These are phyloP conservation scores for Hirtodrosophila cameraria DNA, from an alignment of 2,888 invertebrate genomes.

Conservation along the genomic window DNA sequence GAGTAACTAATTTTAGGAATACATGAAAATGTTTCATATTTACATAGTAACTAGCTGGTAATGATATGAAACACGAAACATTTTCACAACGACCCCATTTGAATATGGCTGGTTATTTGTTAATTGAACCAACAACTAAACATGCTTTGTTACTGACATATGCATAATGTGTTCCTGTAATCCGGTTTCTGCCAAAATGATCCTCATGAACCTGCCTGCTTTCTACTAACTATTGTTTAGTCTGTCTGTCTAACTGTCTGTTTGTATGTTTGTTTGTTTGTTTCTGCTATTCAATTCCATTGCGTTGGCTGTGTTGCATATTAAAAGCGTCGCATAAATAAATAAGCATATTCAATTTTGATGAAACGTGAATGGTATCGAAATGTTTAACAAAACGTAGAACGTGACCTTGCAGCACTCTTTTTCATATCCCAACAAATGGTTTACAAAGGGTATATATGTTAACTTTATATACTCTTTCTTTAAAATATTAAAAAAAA, in stretches of 20 bases:
- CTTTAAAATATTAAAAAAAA: no score
- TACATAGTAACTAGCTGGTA: slow-evolving; percentile 10
- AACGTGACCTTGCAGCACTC: slow-evolving; percentile 66
- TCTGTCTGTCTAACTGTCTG: slow-evolving; percentile 4
- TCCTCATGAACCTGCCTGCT: background rate
- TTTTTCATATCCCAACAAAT: slow-evolving; percentile 13
- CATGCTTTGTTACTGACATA: slow-evolving; percentile 17
- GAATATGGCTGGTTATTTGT: slow-evolving; percentile 46
- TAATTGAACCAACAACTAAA: slow-evolving; percentile 36
- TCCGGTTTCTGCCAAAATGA: slow-evolving; percentile 8
- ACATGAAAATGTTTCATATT: background rate
- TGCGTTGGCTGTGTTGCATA: slow-evolving; percentile 62
- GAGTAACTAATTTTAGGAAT: background rate
- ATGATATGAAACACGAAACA: slow-evolving; percentile 36
- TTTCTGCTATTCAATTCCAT: slow-evolving; percentile 60
- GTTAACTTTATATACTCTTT: no score
- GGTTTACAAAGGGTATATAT: slow-evolving; percentile 10
- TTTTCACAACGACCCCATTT: slow-evolving; percentile 10
- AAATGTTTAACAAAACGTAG: slow-evolving; percentile 71
- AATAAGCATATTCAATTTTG: slow-evolving; percentile 77
- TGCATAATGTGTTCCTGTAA: slow-evolving; percentile 34
- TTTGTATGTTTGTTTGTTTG: background rate
- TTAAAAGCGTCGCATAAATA: slow-evolving; percentile 74
- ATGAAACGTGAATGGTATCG: slow-evolving; percentile 76
- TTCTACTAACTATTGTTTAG: background rate